Percentiles rank a stretch among this genome's conserved stretches.
These are phyloP conservation scores for silkworm (Bombyx mori) DNA, from an alignment of 1,140 invertebrate species.

Conservation along the genomic window DNA sequence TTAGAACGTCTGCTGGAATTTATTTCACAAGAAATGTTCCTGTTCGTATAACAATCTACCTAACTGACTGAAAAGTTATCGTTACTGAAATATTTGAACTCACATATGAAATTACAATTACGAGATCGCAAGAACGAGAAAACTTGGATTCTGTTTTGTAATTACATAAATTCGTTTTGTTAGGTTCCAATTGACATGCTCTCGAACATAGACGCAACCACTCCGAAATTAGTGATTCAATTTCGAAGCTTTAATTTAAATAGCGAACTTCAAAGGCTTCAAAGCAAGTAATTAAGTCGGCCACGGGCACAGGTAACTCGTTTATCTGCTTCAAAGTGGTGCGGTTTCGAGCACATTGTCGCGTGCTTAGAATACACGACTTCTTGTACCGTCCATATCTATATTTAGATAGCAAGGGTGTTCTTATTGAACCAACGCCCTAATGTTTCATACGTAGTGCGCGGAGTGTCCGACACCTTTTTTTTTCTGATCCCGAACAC, in stretches of 20 bases:
- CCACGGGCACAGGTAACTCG: constrained; percentile 4
- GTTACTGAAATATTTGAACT: too few species aligned
- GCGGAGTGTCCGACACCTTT: constrained; percentile 23
- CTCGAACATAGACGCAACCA: too few species aligned
- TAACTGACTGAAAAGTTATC: too few species aligned
- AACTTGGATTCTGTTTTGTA: too few species aligned
- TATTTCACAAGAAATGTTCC: constrained; percentile 7
- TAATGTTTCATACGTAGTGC: constrained; percentile 16
- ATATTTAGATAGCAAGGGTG: constrained; percentile 42
- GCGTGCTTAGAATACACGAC: constrained; percentile 43
- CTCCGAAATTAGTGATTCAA: too few species aligned
- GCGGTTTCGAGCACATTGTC: constrained; percentile 16
- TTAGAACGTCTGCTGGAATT: constrained; percentile 52
- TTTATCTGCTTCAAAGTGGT: constrained; percentile 17
- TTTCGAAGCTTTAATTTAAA: too few species aligned
- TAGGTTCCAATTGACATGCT: too few species aligned
- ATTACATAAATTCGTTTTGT: too few species aligned
- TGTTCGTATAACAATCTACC: too few species aligned
- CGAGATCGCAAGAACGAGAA: too few species aligned
- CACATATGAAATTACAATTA: too few species aligned
- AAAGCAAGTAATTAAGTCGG: constrained; percentile 7
- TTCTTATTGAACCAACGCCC: constrained; percentile 26
- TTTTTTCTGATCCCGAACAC: constrained; percentile 30
- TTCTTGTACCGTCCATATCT: constrained; percentile 34
- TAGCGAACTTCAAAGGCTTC: neutral